These are phyloP conservation scores for Tribolium madens DNA, from an alignment of 1,140 invertebrate species.

Conservation along the genomic window DNA sequence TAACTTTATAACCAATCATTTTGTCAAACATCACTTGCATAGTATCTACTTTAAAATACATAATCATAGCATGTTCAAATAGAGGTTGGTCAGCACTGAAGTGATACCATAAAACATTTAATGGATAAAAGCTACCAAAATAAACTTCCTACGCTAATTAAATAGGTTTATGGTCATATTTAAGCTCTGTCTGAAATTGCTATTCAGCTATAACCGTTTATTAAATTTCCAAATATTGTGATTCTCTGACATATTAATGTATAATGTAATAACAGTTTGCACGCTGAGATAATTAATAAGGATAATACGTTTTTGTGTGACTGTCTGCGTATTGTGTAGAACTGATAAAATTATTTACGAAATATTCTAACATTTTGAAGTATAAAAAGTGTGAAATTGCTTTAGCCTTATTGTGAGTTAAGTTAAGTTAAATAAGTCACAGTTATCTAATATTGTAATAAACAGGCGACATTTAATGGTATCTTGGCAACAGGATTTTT, in stretches of 20 bases:
- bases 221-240: constrained; percentile 25
- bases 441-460: not conserved
- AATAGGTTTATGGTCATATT: constrained; percentile 20
- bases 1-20: not conserved
- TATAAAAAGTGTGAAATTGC: constrained; percentile 28
- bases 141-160: constrained; percentile 26
- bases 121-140: constrained; percentile 14
- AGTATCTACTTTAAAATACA: not conserved
- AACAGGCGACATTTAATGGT: not conserved
- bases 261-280: not conserved
- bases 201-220: constrained; percentile 12
- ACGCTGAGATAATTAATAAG: constrained; percentile 1
- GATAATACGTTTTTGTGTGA: not conserved
- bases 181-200: not conserved
- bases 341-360: not conserved
- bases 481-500: not conserved
- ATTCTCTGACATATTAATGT: not conserved
- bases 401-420: too few species aligned
- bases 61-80: not conserved
- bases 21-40: not conserved
- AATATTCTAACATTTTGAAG: not conserved
- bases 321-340: not conserved
- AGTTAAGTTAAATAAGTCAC: too few species aligned
- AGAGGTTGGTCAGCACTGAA: not conserved
- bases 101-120: constrained; percentile 22